These are phyloP conservation scores for Mycetomoellerius zeteki DNA, from an alignment of 1,140 invertebrate species.

Conservation along the genomic window DNA sequence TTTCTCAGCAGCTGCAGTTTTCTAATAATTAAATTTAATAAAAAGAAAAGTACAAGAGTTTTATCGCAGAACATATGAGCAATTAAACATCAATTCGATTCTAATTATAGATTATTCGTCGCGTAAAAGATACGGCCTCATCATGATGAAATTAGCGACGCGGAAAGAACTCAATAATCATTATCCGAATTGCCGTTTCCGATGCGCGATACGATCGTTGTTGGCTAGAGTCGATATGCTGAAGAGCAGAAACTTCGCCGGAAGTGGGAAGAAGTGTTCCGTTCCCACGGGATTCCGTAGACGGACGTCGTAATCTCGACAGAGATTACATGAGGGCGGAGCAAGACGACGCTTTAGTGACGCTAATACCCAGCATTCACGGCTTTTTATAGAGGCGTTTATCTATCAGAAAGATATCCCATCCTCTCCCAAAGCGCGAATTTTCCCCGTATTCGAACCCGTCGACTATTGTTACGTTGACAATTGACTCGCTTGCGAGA, in stretches of 20 bases:
- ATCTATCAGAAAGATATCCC: constrained; percentile 54
- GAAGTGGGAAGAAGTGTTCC: neutral
- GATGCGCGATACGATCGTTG: constrained; percentile 26
- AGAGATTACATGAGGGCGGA: constrained; percentile 64
- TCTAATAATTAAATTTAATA: too few species aligned
- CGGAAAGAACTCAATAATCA: constrained; percentile 53
- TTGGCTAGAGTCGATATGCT: constrained; percentile 42
- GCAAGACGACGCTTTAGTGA: constrained; percentile 62
- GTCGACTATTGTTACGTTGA: constrained; percentile 61
- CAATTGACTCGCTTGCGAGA: constrained; percentile 25
- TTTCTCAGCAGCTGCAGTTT: too few species aligned
- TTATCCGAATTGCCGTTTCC: constrained; percentile 11
- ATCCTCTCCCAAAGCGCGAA: neutral
- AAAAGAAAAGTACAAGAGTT: neutral
- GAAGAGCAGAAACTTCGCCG: constrained; percentile 35
- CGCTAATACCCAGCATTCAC: constrained; percentile 68
- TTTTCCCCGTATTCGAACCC: neutral
- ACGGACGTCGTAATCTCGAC: constrained; percentile 70
- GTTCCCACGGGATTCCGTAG: constrained; percentile 37
- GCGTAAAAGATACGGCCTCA: neutral
- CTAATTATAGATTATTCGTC: neutral
- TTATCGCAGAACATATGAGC: neutral
- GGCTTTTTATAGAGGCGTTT: constrained; percentile 65
- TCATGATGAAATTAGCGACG: constrained; percentile 44
- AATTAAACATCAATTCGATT: neutral